Percentiles rank a stretch among this genome's conserved stretches.
Conservation (phyloP, 2,888 invertebrate species). For the Orchesellides sinensis region DNA sequence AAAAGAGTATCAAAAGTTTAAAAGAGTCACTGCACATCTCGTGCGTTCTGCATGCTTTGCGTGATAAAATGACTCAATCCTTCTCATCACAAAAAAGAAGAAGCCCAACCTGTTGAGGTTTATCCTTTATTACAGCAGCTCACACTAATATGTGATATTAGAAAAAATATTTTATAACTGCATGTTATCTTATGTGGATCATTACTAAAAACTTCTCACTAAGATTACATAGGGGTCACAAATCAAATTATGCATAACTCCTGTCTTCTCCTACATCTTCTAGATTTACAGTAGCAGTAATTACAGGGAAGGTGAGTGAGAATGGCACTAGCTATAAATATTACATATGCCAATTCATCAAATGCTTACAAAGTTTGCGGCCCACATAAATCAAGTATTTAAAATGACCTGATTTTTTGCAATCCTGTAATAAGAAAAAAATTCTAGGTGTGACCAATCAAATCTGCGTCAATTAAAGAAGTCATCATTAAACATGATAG, state of each 20-base stretch:
- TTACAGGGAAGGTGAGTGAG: conserved; percentile 21
- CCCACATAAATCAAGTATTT: conserved; percentile 5
- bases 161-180: too few species aligned
- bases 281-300: conserved; percentile 45
- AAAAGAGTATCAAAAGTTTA: too few species aligned
- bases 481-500: not conserved
- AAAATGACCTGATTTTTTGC: conserved; percentile 26
- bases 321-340: conserved; percentile 45
- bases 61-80: conserved; percentile 43
- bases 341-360: not conserved
- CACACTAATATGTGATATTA: not conserved
- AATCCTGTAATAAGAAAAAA: not conserved
- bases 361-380: not conserved
- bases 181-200: too few species aligned
- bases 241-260: too few species aligned
- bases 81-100: too few species aligned
- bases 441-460: conserved; percentile 41
- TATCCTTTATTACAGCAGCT: not conserved
- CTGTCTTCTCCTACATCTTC: conserved; percentile 22
- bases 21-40: too few species aligned
- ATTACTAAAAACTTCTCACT: too few species aligned
- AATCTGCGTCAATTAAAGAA: conserved; percentile 10
- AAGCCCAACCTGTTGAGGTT: not conserved
- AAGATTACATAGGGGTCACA: too few species aligned
- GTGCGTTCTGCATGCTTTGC: conserved; percentile 13